Evolutionary conservation across 2,888 invertebrate genomes (phyloP).

Genomic region (Lithosia quadra): DNA sequence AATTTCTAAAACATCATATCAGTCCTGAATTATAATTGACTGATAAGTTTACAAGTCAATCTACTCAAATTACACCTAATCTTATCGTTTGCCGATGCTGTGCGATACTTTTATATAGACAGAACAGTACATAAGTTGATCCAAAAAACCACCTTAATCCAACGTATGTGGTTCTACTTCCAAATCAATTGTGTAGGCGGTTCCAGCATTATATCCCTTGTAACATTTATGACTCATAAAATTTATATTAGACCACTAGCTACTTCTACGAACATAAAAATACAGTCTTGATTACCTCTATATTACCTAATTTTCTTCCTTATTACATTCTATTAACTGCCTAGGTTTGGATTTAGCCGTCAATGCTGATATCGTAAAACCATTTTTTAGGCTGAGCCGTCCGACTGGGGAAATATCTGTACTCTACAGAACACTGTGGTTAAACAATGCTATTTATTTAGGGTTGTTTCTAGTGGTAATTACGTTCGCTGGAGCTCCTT

Average conservation of each 20-base stretch:
- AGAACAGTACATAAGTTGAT: not conserved
- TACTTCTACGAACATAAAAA: conserved; percentile 23
- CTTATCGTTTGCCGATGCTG: not conserved
- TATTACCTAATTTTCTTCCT: conserved; percentile 21
- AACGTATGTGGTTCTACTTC: conserved; percentile 57
- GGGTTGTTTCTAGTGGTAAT: not conserved
- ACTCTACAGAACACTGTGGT: not conserved
- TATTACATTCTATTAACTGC: conserved; percentile 19
- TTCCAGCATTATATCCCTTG: conserved; percentile 33
- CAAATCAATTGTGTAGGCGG: conserved; percentile 52
- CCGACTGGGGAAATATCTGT: conserved; percentile 1
- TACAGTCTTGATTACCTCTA: conserved; percentile 17
- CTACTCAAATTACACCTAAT: not conserved
- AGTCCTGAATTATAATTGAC: not conserved
- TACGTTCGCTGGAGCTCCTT: not conserved
- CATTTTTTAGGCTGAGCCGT: not conserved
- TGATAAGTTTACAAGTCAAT: not conserved
- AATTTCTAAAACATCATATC: too few relatives aligned
- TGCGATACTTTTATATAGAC: not conserved
- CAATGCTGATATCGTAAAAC: conserved; percentile 8
- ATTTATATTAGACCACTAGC: conserved; percentile 42
- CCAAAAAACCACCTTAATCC: conserved; percentile 75
- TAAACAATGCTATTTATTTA: conserved; percentile 2
- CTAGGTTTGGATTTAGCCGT: conserved; percentile 6
- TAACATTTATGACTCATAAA: conserved; percentile 44